phyloP scores from a whole-genome alignment of 2,797 vertebrate species.

The Octomys mimax region DNA sequence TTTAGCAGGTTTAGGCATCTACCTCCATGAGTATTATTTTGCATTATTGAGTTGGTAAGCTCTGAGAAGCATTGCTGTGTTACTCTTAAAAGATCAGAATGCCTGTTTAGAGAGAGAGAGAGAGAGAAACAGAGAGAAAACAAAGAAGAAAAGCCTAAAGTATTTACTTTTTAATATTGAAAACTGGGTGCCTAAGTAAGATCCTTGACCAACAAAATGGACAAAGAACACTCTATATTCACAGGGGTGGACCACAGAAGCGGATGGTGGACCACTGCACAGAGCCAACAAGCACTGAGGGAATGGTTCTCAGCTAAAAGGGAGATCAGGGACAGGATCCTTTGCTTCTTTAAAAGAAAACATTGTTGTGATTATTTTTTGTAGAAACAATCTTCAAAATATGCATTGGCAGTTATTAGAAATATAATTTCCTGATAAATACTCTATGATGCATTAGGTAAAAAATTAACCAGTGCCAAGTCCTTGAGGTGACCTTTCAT shows the following conservation, averaged over 20 bases:
- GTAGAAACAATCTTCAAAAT: slow-evolving; percentile 30
- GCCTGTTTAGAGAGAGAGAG: neutral
- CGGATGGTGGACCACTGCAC: neutral
- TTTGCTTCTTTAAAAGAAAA: neutral
- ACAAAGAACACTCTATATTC: neutral
- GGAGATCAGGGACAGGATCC: neutral
- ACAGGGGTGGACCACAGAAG: neutral
- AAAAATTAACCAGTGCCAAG: slow-evolving; percentile 53
- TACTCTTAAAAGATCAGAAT: slow-evolving; percentile 22
- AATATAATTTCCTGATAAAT: neutral
- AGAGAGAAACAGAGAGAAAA: neutral
- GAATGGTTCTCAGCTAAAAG: neutral
- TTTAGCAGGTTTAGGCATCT: neutral
- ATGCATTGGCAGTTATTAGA: slow-evolving; percentile 8
- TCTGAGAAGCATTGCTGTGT: neutral
- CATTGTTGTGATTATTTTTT: neutral
- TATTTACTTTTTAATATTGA: neutral
- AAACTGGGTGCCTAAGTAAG: neutral
- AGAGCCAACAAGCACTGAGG: neutral
- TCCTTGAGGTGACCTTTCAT: slow-evolving; percentile 24
- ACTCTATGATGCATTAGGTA: slow-evolving; percentile 14
- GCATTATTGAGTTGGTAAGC: neutral
- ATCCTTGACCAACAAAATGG: neutral
- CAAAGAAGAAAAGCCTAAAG: neutral
- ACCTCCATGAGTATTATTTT: neutral